Evolutionary conservation across 2,113 vertebrate genomes (phyloP).

Genomic region (Lonchura striata): DNA sequence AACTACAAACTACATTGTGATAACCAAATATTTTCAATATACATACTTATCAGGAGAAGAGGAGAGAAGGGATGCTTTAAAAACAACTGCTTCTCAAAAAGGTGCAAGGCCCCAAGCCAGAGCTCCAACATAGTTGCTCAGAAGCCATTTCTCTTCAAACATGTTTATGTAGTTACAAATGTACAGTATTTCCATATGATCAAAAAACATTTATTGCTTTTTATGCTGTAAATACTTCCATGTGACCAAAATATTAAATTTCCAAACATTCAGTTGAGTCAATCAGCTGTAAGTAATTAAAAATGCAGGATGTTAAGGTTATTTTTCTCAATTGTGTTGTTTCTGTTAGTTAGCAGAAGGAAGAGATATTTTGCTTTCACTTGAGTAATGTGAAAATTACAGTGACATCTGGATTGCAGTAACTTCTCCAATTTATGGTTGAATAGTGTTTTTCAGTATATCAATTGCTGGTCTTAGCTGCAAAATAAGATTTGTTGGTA

Average conservation of each 20-base stretch:
- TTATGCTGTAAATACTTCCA: slow-evolving; percentile 15
- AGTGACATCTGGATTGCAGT: background rate
- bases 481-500: background rate
- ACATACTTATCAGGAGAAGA: background rate
- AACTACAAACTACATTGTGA: background rate
- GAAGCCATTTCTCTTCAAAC: background rate
- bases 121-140: background rate
- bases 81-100: background rate
- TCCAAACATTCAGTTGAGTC: background rate
- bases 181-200: too few relatives aligned
- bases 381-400: background rate
- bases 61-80: background rate
- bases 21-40: background rate
- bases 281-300: background rate
- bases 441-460: background rate
- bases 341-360: background rate
- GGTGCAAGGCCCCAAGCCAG: background rate
- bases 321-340: background rate
- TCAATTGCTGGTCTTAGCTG: background rate
- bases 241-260: background rate
- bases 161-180: too few relatives aligned
- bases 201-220: background rate
- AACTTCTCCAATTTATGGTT: background rate
- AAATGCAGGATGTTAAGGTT: background rate
- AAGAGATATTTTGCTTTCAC: background rate